A percentile compares a stretch with the other conserved stretches of the same genome.
Conservation (phyloP, 1,140 invertebrate genomes). For the Platyscapa corneri region DNA sequence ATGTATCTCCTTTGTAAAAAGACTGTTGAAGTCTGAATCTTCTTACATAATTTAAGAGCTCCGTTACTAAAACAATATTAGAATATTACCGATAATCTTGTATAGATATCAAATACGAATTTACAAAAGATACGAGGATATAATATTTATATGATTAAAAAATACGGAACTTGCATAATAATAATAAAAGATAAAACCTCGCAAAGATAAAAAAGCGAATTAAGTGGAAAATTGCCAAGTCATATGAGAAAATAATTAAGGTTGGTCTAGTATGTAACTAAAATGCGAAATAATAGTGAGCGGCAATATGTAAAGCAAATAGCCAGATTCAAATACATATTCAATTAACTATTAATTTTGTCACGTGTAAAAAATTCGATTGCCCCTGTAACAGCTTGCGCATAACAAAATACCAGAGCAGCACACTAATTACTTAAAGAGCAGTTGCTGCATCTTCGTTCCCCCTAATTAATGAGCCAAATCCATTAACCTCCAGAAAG, state of each 20-base stretch:
- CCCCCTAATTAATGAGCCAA: too few species aligned
- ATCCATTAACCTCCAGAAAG: too few species aligned
- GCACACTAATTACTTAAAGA: too few species aligned
- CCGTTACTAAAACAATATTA: not conserved
- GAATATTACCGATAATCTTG: not conserved
- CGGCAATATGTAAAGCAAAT: not conserved
- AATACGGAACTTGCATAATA: too few species aligned
- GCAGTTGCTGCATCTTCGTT: too few species aligned
- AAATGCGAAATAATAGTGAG: not conserved
- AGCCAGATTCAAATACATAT: not conserved
- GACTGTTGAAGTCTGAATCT: not conserved
- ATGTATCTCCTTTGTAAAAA: not conserved
- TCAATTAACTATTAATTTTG: too few species aligned
- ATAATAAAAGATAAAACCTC: too few species aligned
- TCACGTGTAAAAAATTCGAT: too few species aligned
- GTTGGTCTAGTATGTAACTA: not conserved
- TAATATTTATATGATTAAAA: not conserved
- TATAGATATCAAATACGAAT: too few species aligned
- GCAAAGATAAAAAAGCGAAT: not conserved
- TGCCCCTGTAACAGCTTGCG: too few species aligned
- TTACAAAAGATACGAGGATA: too few species aligned
- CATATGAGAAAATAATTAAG: not conserved
- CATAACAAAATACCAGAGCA: too few species aligned
- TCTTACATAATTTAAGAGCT: not conserved
- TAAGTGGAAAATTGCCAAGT: not conserved